Conservation (phyloP, 2,797 vertebrate species). For the Vipera latastei region DNA sequence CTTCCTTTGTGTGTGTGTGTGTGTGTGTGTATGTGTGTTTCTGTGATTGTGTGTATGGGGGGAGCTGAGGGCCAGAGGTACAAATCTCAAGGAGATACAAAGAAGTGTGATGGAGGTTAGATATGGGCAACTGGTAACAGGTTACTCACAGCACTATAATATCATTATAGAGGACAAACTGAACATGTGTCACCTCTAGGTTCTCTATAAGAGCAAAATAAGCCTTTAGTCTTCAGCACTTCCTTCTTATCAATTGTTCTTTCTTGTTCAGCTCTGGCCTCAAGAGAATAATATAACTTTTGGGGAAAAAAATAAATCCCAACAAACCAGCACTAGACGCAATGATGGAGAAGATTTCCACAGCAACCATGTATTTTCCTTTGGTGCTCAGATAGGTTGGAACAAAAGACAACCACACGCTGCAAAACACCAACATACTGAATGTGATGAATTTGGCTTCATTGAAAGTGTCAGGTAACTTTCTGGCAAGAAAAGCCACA, state of each 20-base stretch:
- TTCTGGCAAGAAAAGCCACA: neutral
- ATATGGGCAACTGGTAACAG: neutral
- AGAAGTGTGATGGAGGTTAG: neutral
- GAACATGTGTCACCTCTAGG: neutral
- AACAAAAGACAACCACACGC: neutral
- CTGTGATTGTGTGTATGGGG: too few species aligned
- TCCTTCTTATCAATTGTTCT: neutral
- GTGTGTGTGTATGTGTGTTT: too few species aligned
- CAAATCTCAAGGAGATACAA: neutral
- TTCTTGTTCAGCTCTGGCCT: neutral
- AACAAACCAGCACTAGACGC: neutral
- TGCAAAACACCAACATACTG: neutral
- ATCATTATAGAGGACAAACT: neutral
- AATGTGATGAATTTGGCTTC: neutral
- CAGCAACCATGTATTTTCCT: neutral
- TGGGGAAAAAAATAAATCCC: neutral
- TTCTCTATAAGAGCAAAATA: neutral
- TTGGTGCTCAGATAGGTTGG: neutral
- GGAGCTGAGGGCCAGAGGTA: too few species aligned
- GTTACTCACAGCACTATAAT: neutral
- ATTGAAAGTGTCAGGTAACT: neutral
- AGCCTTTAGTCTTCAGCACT: neutral
- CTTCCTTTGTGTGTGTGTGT: too few species aligned
- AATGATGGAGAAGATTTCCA: neutral
- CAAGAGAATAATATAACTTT: neutral